Base-by-base conservation (phyloP, 2,888 invertebrate species). In the Teinopalpus imperialis region DNA sequence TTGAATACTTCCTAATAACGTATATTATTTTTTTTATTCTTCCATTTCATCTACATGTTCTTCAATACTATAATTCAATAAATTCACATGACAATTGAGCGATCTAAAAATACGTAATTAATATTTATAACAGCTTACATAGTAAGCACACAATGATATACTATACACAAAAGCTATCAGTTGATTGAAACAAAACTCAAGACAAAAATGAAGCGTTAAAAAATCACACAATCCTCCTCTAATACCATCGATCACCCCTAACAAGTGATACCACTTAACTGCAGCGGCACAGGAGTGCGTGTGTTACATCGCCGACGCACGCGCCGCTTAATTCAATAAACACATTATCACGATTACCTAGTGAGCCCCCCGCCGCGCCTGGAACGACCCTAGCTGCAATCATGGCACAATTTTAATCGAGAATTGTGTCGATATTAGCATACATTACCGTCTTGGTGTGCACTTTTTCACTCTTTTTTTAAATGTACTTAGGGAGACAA, bases 331-430 rank as follows among this genome's bases (percentile, higher is more conserved):
- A 88, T 86, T 88, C 78, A 87, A 88, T 88, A 88, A 88, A 87
- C 87, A 87, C 88, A 88, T 88, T 88, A 88, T 82, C 82, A 66
- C 86, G 88, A 88, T 88, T 88, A 87, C 81, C 76, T 74, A 64
- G 64, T 63, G 71, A 66, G 70, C 77, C 75, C 66, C 72, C 66
- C 56, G 55, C 56, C 53, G 58, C 44, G 54, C 52, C 45, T 16
- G 36, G 30, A 45, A 24, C 45, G 45, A 51, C 35, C 52, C 53
- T 49, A 48, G 34, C 39, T 23, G 21, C 32, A 21, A 43, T 34
- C 34, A 34, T 42, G 35, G 26, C 35, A 23, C 10, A 9, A 16
- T 13, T 35, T 29, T 21, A 35, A 27, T 35, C 35, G 35, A 36
- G 13, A 30, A 30, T 36, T 24, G 30, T 9, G 24, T 43, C 23